Conservation (phyloP, 2,113 vertebrate species). For the Campylomormyrus tamandua region DNA sequence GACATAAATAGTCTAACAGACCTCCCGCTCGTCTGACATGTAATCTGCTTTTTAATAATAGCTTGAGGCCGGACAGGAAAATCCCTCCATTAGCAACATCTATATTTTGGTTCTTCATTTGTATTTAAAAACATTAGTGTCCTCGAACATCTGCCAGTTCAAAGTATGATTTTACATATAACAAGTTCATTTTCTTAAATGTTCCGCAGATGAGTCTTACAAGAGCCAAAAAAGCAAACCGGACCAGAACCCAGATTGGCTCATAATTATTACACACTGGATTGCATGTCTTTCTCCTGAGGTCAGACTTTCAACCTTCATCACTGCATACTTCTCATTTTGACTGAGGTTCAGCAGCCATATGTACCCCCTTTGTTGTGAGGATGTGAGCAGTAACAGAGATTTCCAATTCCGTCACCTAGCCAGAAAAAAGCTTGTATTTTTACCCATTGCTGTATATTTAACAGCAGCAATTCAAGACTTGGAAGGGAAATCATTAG, state of each 20-base stretch:
- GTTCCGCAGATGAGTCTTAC: conserved; percentile 46
- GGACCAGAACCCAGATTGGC: conserved; percentile 40
- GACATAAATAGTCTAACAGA: conserved; percentile 9
- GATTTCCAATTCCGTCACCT: background rate
- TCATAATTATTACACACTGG: conserved; percentile 28
- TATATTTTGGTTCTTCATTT: background rate
- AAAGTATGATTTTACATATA: conserved; percentile 73
- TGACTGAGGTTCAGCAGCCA: background rate
- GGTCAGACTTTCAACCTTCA: background rate
- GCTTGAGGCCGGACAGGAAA: background rate
- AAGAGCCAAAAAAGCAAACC: conserved; percentile 45
- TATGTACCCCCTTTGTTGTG: background rate
- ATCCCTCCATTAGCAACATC: conserved; percentile 1
- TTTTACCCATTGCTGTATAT: background rate
- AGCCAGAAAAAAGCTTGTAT: background rate
- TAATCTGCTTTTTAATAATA: conserved; percentile 11
- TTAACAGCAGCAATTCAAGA: background rate
- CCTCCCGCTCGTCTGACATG: background rate
- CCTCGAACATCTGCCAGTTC: conserved; percentile 75
- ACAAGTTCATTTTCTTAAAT: conserved; percentile 63
- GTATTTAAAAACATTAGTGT: conserved; percentile 27
- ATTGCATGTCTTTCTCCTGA: background rate
- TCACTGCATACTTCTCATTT: background rate
- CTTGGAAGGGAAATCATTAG: background rate
- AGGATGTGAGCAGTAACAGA: background rate